Conservation (phyloP, 2,888 invertebrate species). For the Noctuana brunneofusca region DNA sequence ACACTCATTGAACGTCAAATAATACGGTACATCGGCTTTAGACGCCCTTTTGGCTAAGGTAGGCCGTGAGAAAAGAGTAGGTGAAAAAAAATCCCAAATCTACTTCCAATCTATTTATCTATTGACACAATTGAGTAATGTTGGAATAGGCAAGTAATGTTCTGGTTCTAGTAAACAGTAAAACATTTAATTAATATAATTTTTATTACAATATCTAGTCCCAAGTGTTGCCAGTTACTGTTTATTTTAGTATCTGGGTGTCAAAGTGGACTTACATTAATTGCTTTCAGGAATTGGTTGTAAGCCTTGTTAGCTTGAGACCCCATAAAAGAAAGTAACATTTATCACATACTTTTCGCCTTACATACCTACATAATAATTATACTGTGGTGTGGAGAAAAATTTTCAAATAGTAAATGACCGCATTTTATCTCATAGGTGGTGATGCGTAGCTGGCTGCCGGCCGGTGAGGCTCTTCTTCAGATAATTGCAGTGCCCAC, state of each 20-base stretch:
- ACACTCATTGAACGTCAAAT: too few relatives aligned
- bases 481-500: conserved; percentile 99
- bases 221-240: conserved; percentile 78
- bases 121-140: too few relatives aligned
- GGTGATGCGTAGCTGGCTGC: conserved; percentile 99
- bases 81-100: too few relatives aligned
- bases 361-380: not conserved
- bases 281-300: conserved; percentile 76
- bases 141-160: too few relatives aligned
- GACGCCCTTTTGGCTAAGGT: too few relatives aligned
- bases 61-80: too few relatives aligned
- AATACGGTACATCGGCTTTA: too few relatives aligned
- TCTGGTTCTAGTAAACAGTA: too few relatives aligned
- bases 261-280: conserved; percentile 77
- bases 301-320: conserved; percentile 51
- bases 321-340: conserved; percentile 74
- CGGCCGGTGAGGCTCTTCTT: conserved; percentile 99
- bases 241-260: conserved; percentile 70
- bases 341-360: not conserved
- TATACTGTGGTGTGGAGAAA: too few relatives aligned
- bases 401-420: not conserved
- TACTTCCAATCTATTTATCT: too few relatives aligned
- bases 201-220: conserved; percentile 57
- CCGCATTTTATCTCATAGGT: conserved; percentile 73
- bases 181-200: too few relatives aligned